Base-by-base conservation (phyloP, 2,113 vertebrate genomes). In the Megaceryle torquata region DNA sequence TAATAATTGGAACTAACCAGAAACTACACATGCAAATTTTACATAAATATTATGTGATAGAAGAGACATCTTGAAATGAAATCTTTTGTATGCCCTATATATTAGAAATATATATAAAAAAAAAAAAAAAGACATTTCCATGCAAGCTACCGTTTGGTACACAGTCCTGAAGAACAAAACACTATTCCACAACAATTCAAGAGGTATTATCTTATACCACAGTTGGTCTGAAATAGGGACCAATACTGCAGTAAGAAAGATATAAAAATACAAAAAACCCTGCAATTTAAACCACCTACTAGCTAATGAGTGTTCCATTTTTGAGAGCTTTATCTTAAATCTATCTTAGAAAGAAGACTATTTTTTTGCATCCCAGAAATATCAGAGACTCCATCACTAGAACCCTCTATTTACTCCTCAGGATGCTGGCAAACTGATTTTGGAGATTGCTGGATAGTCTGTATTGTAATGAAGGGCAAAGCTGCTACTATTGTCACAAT, bases 81-180 rank as follows among this genome's bases (percentile, higher is more conserved):
- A 69, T 83, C 39, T 76, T 77, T 61, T 31, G 13, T 31, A 77
- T 17, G 16, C 10, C 16, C 33, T 82, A 22, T 53, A 70, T 51
- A 83, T 76, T 31, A 94, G 50, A 88, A 88, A 70, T 69, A 86
- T 2, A n/a, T n/a, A n/a, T n/a, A n/a, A n/a, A n/a, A n/a, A n/a
- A 9, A 51, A 64, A 79, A 48, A 37, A 79, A 72, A 64, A 75
- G 18, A 10, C 15, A 83, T 63, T 94, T 89, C 76, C 87, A 64
- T 15, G 41, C n/a, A 68, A 90, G 60, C 75, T 85, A 69, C 51
- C 63, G 21, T 59, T 68, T 7, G 5, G 54, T 31, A 91, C 41
- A 71, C 15, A 48, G 63, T 80, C 67, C 76, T 92, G 79, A 96
- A 65, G 91, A 70, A 91, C 67, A 94, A 92, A 91, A 93, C 26